Percentiles rank a stretch among this genome's conserved stretches.
These are phyloP conservation scores for Rotaria magnacalcarata DNA, from an alignment of 2,888 invertebrate species.

Conservation along the genomic window DNA sequence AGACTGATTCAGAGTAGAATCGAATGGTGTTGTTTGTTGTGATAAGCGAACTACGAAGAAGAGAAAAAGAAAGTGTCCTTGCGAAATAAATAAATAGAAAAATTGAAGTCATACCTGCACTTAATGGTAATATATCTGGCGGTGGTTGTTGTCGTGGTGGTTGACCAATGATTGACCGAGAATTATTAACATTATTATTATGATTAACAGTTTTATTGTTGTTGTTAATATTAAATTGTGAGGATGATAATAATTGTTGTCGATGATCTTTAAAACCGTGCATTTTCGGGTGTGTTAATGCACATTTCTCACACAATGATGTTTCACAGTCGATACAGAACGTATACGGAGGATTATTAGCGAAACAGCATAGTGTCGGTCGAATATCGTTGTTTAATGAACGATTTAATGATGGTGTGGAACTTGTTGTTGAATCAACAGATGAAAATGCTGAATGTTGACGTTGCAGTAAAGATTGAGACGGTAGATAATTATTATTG, in stretches of 20 bases:
- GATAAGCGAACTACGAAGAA: not conserved
- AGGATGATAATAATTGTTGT: conserved; percentile 35
- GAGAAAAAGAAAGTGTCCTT: not conserved
- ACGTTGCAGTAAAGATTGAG: not conserved
- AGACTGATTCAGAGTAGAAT: not conserved
- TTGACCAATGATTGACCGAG: not conserved
- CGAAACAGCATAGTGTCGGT: conserved; percentile 5
- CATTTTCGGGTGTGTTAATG: conserved; percentile 37
- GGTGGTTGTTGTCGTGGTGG: not conserved
- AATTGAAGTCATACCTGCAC: not conserved
- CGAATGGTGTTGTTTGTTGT: conserved; percentile 20
- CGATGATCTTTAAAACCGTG: conserved; percentile 40
- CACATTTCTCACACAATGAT: conserved; percentile 41
- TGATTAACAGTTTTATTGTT: not conserved
- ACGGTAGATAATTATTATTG: not conserved
- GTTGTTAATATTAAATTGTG: not conserved
- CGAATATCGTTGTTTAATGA: not conserved
- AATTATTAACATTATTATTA: not conserved
- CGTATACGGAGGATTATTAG: conserved; percentile 25
- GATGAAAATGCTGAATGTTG: conserved; percentile 28
- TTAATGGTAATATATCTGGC: not conserved
- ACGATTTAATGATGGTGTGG: conserved; percentile 20
- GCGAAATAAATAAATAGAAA: not conserved
- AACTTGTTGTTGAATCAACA: not conserved
- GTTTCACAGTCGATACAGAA: conserved; percentile 43